Evolutionary conservation across 2,113 vertebrate genomes (phyloP).

Genomic region (Diadophis punctatus): DNA sequence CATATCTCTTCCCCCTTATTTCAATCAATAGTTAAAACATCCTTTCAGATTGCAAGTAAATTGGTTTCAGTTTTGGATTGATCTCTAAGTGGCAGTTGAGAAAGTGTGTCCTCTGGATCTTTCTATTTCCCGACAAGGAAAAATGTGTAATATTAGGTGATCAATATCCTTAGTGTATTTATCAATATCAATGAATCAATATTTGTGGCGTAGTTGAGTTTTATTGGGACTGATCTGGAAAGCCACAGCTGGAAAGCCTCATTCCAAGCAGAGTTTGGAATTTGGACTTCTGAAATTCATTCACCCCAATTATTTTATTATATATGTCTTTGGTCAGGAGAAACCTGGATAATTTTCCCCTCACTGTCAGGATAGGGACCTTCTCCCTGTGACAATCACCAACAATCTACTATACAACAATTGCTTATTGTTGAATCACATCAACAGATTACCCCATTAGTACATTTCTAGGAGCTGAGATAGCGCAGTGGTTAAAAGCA

Average conservation of each 20-base stretch:
- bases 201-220: conserved; percentile 22
- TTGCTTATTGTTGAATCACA: neutral
- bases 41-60: neutral
- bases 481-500: no score
- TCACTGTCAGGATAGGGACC: neutral
- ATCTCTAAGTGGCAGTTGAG: neutral
- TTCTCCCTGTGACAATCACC: neutral
- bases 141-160: conserved; percentile 2
- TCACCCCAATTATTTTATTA: neutral
- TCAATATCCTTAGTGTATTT: conserved; percentile 6
- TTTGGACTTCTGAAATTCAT: neutral
- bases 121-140: conserved; percentile 18
- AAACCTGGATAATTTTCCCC: neutral
- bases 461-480: no score
- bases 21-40: neutral
- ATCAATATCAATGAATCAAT: neutral
- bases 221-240: conserved; percentile 11
- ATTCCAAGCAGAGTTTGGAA: neutral
- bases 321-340: neutral
- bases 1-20: neutral
- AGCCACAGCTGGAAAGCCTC: conserved; percentile 24
- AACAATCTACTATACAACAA: neutral
- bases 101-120: neutral
- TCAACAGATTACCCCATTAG: neutral
- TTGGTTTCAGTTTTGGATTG: neutral